Conservation (phyloP, 2,797 vertebrate species). For the Parambassis ranga region DNA sequence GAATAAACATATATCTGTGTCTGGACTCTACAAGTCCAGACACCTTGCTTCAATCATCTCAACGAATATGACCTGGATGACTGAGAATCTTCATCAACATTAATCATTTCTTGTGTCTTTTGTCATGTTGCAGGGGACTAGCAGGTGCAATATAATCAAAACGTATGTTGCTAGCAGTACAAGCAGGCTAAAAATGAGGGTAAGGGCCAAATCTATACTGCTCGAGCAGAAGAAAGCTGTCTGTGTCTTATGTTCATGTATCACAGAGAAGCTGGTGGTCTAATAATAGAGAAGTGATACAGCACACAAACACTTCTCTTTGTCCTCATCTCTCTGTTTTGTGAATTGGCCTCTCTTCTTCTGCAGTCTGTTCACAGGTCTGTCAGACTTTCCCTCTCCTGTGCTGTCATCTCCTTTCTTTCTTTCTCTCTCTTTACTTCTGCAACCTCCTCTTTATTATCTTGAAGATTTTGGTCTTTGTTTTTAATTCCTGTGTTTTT, state of each 20-base stretch:
- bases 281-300: constrained; percentile 33
- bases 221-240: neutral
- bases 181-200: constrained; percentile 10
- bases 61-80: too few relatives aligned
- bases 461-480: neutral
- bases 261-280: constrained; percentile 16
- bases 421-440: neutral
- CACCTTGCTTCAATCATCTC: too few relatives aligned
- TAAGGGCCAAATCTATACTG: constrained; percentile 14
- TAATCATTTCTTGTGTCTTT: constrained; percentile 38
- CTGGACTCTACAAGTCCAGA: too few relatives aligned
- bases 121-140: constrained; percentile 41
- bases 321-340: constrained; percentile 17
- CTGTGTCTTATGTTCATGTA: constrained; percentile 26
- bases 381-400: constrained; percentile 17
- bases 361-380: constrained; percentile 14
- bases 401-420: neutral
- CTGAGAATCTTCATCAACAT: too few relatives aligned
- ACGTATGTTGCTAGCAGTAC: constrained; percentile 15
- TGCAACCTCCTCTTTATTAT: constrained; percentile 12
- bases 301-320: constrained; percentile 12
- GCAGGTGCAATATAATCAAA: constrained; percentile 20
- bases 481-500: neutral
- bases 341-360: constrained; percentile 7
- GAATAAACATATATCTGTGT: constrained; percentile 53